Evolutionary conservation across 2,888 invertebrate species (phyloP).

Genomic region (Melieria crassipennis): DNA sequence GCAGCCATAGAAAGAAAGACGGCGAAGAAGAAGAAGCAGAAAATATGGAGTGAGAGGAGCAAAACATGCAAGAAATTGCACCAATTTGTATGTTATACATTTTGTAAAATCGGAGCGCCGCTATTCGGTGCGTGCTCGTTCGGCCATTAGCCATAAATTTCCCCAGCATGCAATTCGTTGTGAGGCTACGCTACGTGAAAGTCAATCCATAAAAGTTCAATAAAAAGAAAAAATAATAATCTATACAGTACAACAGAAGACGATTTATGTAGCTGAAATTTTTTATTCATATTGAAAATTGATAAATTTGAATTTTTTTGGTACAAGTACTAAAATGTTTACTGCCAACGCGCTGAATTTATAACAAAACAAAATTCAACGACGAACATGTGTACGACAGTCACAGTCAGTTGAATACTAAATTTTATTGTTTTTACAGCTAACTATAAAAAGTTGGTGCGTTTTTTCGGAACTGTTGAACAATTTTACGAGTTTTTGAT

Average conservation of each 20-base stretch:
- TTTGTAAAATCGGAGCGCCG: too few species aligned
- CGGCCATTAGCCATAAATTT: conserved; percentile 8
- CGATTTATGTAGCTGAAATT: background rate
- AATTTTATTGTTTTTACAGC: conserved; percentile 6
- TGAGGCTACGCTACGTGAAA: too few species aligned
- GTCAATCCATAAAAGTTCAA: too few species aligned
- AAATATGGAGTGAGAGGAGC: too few species aligned
- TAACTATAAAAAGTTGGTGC: background rate
- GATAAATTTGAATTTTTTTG: background rate
- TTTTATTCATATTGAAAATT: conserved; percentile 5
- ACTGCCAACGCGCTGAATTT: background rate
- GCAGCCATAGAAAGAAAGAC: too few species aligned
- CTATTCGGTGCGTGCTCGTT: too few species aligned
- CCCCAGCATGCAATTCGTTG: too few species aligned
- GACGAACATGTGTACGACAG: background rate
- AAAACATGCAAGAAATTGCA: too few species aligned
- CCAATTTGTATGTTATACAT: too few species aligned
- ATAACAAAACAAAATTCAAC: conserved; percentile 1
- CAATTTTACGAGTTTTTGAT: conserved; percentile 12
- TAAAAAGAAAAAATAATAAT: background rate
- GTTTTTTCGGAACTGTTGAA: background rate
- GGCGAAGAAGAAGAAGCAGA: too few species aligned
- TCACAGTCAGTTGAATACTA: conserved; percentile 6
- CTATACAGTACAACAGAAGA: background rate
- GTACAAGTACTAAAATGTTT: background rate